phyloP scores from a whole-genome alignment of 2,113 vertebrate genomes.

The Pelobates fuscus region DNA sequence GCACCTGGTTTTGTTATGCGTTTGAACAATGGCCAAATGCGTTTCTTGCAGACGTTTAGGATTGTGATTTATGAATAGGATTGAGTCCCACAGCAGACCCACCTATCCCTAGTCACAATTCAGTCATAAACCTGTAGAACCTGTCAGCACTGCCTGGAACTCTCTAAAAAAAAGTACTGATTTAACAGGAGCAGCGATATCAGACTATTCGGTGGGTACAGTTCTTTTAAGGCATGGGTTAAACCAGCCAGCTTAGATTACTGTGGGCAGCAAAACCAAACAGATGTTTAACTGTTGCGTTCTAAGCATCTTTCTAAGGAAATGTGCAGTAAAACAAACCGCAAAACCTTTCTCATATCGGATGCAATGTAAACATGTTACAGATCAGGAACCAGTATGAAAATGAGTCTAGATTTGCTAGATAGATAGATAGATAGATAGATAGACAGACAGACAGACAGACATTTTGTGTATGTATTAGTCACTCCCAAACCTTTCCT shows the following conservation, averaged over 20 bases:
- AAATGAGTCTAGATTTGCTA: no score
- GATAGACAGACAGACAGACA: no score
- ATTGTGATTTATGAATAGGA: slow-evolving; percentile 41
- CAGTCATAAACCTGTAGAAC: slow-evolving; percentile 31
- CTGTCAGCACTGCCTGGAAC: slow-evolving; percentile 20
- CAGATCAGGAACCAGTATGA: no score
- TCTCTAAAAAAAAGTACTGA: slow-evolving; percentile 12
- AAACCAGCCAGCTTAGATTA: neutral
- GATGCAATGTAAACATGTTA: no score
- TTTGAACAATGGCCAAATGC: slow-evolving; percentile 45
- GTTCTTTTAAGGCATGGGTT: neutral
- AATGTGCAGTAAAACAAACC: no score
- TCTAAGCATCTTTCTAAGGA: no score
- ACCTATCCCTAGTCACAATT: slow-evolving; percentile 38
- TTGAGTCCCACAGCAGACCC: slow-evolving; percentile 32
- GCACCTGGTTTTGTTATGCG: slow-evolving; percentile 39
- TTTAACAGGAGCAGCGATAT: slow-evolving; percentile 16
- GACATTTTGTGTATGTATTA: no score
- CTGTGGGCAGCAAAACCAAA: neutral
- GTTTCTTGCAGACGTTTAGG: slow-evolving; percentile 19
- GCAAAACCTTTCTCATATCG: no score
- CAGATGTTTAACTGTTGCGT: no score
- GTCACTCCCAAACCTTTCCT: no score
- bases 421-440: no score
- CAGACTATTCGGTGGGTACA: neutral